Evolutionary conservation across 2,888 invertebrate species (phyloP).

Genomic region (Carpatolechia fugitivella): DNA sequence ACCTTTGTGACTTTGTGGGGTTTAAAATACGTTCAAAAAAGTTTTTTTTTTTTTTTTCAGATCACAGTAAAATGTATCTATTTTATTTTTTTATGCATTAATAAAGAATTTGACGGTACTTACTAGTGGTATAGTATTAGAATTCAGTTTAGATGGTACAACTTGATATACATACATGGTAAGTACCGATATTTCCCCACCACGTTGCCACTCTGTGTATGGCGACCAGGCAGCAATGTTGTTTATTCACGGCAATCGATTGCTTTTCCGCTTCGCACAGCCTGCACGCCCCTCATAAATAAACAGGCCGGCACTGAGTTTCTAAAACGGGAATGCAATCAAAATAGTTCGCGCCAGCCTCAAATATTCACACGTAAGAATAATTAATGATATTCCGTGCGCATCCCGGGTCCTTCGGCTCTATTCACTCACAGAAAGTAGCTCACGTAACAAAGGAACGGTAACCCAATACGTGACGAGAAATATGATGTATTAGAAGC

Average conservation of each 20-base stretch:
- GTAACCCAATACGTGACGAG: conserved; percentile 75
- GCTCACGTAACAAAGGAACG: conserved; percentile 76
- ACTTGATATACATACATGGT: neutral
- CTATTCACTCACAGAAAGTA: conserved; percentile 74
- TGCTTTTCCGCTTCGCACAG: conserved; percentile 5
- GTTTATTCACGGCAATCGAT: conserved; percentile 14
- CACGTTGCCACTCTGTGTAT: neutral
- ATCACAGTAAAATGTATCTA: no score
- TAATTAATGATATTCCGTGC: conserved; percentile 74
- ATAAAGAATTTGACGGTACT: no score
- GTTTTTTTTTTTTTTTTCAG: no score
- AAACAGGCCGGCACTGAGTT: conserved; percentile 6
- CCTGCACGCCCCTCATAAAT: conserved; percentile 9
- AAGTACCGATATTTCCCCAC: neutral
- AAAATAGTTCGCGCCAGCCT: conserved; percentile 12
- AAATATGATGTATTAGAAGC: conserved; percentile 67
- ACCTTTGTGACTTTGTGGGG: no score
- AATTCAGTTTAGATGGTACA: no score
- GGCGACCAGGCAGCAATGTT: neutral
- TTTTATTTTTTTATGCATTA: no score
- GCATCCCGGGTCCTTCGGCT: conserved; percentile 58
- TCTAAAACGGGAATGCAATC: conserved; percentile 10
- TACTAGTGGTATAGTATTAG: no score
- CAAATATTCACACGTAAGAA: conserved; percentile 53
- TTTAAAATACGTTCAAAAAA: no score